These are phyloP conservation scores for Erannis defoliaria DNA, from an alignment of 2,888 invertebrate species.

Conservation along the genomic window DNA sequence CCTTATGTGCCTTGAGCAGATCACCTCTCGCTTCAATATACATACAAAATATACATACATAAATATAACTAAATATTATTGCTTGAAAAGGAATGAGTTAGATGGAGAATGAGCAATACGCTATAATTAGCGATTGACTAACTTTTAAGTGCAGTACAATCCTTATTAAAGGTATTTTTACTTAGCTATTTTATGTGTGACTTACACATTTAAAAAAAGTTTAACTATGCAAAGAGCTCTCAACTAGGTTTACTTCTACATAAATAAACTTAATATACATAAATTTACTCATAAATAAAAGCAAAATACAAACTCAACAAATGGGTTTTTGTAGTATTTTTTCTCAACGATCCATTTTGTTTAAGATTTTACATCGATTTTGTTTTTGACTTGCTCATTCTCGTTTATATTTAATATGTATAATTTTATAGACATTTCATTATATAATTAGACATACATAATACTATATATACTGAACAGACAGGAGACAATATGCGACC, in stretches of 20 bases:
- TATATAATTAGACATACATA: conserved; percentile 33
- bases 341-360: too few species aligned
- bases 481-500: conserved; percentile 20
- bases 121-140: neutral
- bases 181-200: too few species aligned
- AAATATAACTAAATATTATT: conserved; percentile 44
- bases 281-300: too few species aligned
- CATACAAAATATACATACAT: conserved; percentile 55
- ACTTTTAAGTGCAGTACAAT: neutral
- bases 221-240: too few species aligned
- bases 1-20: conserved; percentile 83
- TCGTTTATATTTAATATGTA: conserved; percentile 4
- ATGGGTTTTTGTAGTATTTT: too few species aligned
- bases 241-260: too few species aligned
- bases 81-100: conserved; percentile 42
- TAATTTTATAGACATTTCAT: conserved; percentile 19
- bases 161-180: neutral
- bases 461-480: conserved; percentile 20
- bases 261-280: too few species aligned
- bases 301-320: too few species aligned
- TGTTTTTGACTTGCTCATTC: conserved; percentile 20
- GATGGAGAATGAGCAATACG: conserved; percentile 36
- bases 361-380: neutral
- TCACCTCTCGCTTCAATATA: conserved; percentile 59
- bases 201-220: too few species aligned